Conservation (phyloP, 2,797 vertebrate genomes). For the Smutsia temminckii region DNA sequence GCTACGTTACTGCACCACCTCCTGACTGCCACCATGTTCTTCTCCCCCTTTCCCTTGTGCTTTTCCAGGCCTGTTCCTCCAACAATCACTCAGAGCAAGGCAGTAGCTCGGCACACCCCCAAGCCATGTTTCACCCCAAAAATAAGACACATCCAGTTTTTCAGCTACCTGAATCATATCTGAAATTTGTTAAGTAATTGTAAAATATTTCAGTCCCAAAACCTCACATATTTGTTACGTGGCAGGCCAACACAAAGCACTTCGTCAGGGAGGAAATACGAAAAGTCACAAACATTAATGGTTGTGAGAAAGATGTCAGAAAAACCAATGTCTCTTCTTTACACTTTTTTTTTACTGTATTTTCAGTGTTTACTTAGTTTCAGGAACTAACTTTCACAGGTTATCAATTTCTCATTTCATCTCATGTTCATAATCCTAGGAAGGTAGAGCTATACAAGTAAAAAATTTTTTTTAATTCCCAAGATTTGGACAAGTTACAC, state of each 20-base stretch:
- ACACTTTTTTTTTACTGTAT: not conserved
- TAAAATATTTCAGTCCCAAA: not conserved
- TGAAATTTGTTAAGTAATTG: not conserved
- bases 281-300: not conserved
- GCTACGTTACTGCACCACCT: rapidly evolving
- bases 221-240: not conserved
- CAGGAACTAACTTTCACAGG: not conserved
- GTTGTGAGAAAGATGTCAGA: not conserved
- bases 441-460: not conserved
- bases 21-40: not conserved
- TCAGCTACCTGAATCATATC: not conserved
- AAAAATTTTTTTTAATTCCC: not conserved
- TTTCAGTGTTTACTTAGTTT: not conserved
- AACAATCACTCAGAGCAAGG: not conserved
- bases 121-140: not conserved
- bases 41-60: not conserved
- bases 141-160: not conserved
- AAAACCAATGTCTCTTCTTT: not conserved
- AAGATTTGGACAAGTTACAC: not conserved
- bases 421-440: not conserved
- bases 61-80: not conserved
- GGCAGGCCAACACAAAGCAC: not conserved
- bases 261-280: not conserved
- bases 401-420: not conserved
- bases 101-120: not conserved